Base-by-base conservation (phyloP, 2,113 vertebrate species). In the Triplophysa rosa region DNA sequence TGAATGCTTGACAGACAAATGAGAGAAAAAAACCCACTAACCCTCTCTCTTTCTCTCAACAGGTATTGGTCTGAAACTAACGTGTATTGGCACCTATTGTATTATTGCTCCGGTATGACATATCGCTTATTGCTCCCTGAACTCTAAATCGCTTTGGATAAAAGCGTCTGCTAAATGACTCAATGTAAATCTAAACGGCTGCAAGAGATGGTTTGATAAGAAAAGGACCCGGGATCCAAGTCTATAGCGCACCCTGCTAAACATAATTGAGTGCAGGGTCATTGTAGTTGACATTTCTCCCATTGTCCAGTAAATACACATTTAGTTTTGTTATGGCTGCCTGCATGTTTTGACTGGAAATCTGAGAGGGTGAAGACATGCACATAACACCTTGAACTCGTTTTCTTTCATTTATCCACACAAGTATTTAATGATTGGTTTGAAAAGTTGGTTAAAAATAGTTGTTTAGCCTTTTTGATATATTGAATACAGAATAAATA, bases 291-390 rank as follows among this genome's bases (percentile, higher is more conserved):
- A 45, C 7, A 1, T 56, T 71, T 56, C 11, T 71, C 3, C 11
- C 45, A 19, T 8, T 52, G 2, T 69, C 24, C 14, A 14, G 17
- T 71, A 16, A 14, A 71, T 11, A 71, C 26, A 58, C 19, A 33
- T 70, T 9, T 33, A 11, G 67, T 12, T 37, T 17, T 58, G 19
- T 71, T 71, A 37, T 21, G 47, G 16, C 8, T 33, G 16, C 47
- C 16, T n/a, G 33, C 70, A 17, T 61, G 56, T 73, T 61, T 73
- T 61, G 54, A 61, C 56, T 61, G 13, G 56, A 42, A 61, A 40
- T 59, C 13, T 73, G 54, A 59, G 56, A 73, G 54, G 56, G 56
- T 61, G 70, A 61, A 21, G 21, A 42, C 56, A 59, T 73, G 23
- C 21, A 71, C 70, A 23, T 72, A 59, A 40, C 54, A 24, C 24